Evolutionary conservation across 2,797 vertebrate species (phyloP), one percentile per base, ranked within the genome.

Genomic region (Esox masquinongy): DNA sequence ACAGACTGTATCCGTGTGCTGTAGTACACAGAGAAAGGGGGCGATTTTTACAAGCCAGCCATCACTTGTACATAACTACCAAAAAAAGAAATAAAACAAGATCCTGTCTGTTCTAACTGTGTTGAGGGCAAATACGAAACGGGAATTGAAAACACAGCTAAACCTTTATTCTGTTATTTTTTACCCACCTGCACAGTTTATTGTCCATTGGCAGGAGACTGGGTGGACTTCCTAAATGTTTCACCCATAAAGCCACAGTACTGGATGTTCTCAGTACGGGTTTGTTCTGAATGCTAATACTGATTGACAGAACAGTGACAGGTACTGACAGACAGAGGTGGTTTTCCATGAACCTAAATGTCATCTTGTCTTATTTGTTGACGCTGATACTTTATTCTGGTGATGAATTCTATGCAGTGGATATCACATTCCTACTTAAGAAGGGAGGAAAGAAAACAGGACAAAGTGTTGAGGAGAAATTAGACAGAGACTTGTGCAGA

Each of bases 401-500:
- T 14, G 22, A 24, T 61, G 56, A 61, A 26, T 26, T 12, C 56
- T 4, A 11, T 61, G 56, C 56, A 24, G 9, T 24, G 34, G n/a
- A 69, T 68, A 50, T 11, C 29, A 24, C 66, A 39, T 68, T 68
- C 22, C 22, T 69, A n/a, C n/a, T 15, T 68, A 66, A 34, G 39
- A 76, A 66, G 64, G 63, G 53, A 16, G 85, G 83, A 83, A 84
- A 80, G 70, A 61, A 61, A 61, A 61, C 56, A 26, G 4, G 56
- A 36, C 59, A 75, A 15, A 78, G 59, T 4, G 34, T 69, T 39
- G 31, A 79, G 86, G 24, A 78, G 1, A 67, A 79, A 72, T 82
- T 67, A 79, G 79, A 89, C 84, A 82, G 77, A 19, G 56, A 66
- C 78, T 73, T 79, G 82, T 36, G 0, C 47, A 47, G 64, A 66